Evolutionary conservation across 2,888 invertebrate species (phyloP).

Genomic region (Clostera curtula): DNA sequence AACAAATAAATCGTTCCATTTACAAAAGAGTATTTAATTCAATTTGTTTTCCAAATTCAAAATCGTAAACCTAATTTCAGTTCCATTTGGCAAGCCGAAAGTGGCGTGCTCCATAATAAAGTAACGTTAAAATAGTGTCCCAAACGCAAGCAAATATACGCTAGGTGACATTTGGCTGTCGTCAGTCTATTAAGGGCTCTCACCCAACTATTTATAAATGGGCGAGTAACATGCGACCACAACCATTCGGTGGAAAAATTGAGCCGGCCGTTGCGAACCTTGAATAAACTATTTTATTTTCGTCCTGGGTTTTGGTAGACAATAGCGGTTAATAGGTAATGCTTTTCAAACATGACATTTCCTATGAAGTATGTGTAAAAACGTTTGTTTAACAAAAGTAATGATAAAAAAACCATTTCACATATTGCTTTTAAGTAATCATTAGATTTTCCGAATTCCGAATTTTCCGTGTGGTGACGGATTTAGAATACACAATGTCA

Average conservation of each 20-base stretch:
- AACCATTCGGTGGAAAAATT: slow-evolving; percentile 47
- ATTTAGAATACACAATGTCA: too few relatives aligned
- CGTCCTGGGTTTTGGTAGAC: slow-evolving; percentile 21
- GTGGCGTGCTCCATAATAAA: slow-evolving; percentile 32
- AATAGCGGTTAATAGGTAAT: slow-evolving; percentile 19
- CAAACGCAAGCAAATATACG: slow-evolving; percentile 57
- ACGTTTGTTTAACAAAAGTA: too few relatives aligned
- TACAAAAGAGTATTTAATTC: too few relatives aligned
- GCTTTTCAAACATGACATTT: too few relatives aligned
- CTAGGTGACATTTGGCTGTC: slow-evolving; percentile 70
- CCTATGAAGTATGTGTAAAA: too few relatives aligned
- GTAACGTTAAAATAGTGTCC: slow-evolving; percentile 43
- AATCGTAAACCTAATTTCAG: too few relatives aligned
- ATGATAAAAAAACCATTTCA: too few relatives aligned
- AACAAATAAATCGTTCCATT: too few relatives aligned
- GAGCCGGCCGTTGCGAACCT: slow-evolving; percentile 35
- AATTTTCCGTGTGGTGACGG: too few relatives aligned
- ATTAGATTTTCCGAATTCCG: too few relatives aligned
- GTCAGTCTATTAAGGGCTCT: slow-evolving; percentile 69
- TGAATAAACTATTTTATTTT: slow-evolving; percentile 53
- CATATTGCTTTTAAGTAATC: too few relatives aligned
- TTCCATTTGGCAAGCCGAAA: slow-evolving; percentile 4
- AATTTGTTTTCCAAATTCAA: too few relatives aligned
- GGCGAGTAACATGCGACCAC: slow-evolving; percentile 57
- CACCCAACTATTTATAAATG: slow-evolving; percentile 62